Evolutionary conservation across 2,113 vertebrate genomes (phyloP).

Genomic region (Alouatta palliata): DNA sequence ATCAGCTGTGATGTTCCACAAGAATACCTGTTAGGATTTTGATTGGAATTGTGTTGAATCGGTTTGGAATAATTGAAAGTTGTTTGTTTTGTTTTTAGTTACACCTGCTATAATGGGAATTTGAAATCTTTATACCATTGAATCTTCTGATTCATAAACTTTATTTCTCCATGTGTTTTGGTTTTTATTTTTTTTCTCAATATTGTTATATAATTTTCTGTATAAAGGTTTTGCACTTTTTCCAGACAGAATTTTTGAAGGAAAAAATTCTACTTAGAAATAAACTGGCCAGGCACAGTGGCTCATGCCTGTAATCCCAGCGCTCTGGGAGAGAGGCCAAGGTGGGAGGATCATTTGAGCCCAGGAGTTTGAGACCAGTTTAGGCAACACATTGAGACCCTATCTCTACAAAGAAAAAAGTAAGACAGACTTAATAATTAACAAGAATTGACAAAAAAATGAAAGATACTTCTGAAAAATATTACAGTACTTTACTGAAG

Average conservation of each 20-base stretch:
- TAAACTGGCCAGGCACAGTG: neutral
- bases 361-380: no score
- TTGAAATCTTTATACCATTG: neutral
- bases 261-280: constrained; percentile 1
- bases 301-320: no score
- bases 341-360: no score
- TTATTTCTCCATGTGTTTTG: neutral
- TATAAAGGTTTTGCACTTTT: neutral
- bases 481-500: neutral
- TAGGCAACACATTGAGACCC: no score
- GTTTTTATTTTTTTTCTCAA: neutral
- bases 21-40: neutral
- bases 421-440: no score
- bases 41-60: neutral
- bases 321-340: no score
- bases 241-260: neutral
- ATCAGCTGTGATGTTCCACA: neutral
- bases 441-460: neutral
- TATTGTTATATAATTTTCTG: neutral
- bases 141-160: neutral
- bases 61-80: neutral
- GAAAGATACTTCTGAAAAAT: neutral
- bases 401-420: no score
- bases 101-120: no score
- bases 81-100: no score